Evolutionary conservation across 2,888 invertebrate species (phyloP).

Genomic region (Cephonodes hylas): DNA sequence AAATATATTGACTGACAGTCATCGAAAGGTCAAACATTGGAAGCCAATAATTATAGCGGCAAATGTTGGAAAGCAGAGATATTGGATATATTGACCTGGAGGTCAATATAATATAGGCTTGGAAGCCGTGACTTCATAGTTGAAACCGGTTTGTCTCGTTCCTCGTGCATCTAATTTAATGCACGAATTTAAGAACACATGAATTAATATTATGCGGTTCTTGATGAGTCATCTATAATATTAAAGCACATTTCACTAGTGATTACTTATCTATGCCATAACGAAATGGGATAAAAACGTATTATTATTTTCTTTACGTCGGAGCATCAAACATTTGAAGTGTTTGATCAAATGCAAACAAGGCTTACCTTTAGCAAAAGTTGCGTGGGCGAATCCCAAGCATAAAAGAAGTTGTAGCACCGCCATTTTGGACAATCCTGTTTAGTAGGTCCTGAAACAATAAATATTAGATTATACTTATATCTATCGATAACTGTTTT

Average conservation of each 20-base stretch:
- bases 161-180: conserved; percentile 5
- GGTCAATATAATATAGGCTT: too few species aligned
- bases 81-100: background rate
- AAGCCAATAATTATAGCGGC: background rate
- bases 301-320: too few species aligned
- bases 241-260: background rate
- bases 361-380: conserved; percentile 58
- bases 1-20: too few species aligned
- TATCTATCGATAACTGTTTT: too few species aligned
- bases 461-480: background rate
- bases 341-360: background rate
- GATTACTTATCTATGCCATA: too few species aligned
- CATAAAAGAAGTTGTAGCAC: conserved; percentile 47
- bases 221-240: background rate
- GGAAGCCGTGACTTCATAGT: background rate
- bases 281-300: too few species aligned
- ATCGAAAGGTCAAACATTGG: too few species aligned
- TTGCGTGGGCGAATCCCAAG: conserved; percentile 52
- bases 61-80: background rate
- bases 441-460: conserved; percentile 46
- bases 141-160: conserved; percentile 5
- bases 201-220: conserved; percentile 6
- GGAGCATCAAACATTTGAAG: background rate
- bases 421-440: conserved; percentile 50
- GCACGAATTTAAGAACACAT: too few species aligned